Evolutionary conservation across 2,113 vertebrate genomes (phyloP).

Genomic region (Candoia aspera): DNA sequence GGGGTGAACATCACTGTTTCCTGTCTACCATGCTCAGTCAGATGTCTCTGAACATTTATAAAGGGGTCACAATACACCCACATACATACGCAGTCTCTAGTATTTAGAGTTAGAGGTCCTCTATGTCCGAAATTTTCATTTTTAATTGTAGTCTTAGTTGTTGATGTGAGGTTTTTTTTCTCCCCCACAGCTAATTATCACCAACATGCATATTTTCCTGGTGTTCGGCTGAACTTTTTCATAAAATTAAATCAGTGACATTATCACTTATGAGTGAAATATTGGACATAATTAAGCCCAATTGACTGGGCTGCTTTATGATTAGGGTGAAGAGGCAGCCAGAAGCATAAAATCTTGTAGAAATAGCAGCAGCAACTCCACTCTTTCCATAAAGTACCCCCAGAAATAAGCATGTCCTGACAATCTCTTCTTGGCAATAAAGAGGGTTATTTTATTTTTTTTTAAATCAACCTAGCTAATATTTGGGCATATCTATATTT

Average conservation of each 20-base stretch:
- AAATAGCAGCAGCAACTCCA: no score
- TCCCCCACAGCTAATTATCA: neutral
- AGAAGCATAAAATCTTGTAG: no score
- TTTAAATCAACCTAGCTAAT: no score
- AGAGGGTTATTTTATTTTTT: no score
- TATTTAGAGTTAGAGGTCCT: no score
- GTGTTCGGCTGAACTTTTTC: neutral
- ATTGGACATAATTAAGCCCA: neutral
- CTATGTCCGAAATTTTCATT: neutral
- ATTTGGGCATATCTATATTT: no score
- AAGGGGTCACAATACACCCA: neutral
- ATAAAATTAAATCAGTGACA: neutral
- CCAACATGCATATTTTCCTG: no score
- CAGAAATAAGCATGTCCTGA: no score
- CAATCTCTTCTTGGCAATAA: no score
- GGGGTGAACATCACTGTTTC: neutral
- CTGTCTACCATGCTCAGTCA: neutral
- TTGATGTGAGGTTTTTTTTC: neutral
- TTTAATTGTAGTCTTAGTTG: no score
- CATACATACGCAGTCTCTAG: neutral
- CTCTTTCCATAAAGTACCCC: no score
- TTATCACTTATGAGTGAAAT: neutral
- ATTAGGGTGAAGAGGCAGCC: no score
- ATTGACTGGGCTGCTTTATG: neutral
- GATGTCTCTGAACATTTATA: neutral